Evolutionary conservation across 1,140 invertebrate species (phyloP).

Genomic region (Nautilus pompilius): DNA sequence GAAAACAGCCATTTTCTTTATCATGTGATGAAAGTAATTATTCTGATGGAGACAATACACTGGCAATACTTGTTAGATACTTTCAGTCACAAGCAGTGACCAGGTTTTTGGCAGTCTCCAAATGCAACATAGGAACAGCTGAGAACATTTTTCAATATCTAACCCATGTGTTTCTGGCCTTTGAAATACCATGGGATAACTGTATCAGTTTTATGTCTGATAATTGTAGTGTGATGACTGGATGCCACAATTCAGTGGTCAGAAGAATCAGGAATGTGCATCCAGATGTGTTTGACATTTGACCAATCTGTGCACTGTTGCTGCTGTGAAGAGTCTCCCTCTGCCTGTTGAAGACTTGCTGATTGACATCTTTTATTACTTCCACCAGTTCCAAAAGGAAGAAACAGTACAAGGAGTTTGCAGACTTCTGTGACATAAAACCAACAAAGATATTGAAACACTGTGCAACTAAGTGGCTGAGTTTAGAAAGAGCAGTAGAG

Average conservation of each 20-base stretch:
- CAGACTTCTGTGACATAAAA: conserved; percentile 16
- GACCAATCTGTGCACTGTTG: conserved; percentile 6
- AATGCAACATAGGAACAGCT: conserved; percentile 5
- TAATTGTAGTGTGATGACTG: conserved; percentile 16
- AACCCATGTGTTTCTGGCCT: background rate
- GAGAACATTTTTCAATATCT: conserved; percentile 5
- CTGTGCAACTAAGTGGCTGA: conserved; percentile 22
- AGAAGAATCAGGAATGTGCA: conserved; percentile 12
- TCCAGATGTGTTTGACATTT: conserved; percentile 14
- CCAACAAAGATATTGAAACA: conserved; percentile 22
- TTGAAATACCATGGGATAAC: conserved; percentile 6
- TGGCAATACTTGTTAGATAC: conserved; percentile 7
- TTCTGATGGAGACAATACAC: background rate
- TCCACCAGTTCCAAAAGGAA: conserved; percentile 16
- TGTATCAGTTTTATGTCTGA: conserved; percentile 3
- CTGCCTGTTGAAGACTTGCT: conserved; percentile 9
- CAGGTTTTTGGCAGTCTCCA: conserved; percentile 4
- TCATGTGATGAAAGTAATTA: conserved; percentile 9
- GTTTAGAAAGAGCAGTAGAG: conserved; percentile 11
- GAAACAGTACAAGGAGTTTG: conserved; percentile 9
- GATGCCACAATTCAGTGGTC: conserved; percentile 16
- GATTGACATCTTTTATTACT: conserved; percentile 15
- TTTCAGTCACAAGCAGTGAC: background rate
- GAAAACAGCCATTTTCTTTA: background rate
- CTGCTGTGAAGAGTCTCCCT: conserved; percentile 10